Evolutionary conservation across 1,140 invertebrate species (phyloP).

Genomic region (Fopius arisanus): DNA sequence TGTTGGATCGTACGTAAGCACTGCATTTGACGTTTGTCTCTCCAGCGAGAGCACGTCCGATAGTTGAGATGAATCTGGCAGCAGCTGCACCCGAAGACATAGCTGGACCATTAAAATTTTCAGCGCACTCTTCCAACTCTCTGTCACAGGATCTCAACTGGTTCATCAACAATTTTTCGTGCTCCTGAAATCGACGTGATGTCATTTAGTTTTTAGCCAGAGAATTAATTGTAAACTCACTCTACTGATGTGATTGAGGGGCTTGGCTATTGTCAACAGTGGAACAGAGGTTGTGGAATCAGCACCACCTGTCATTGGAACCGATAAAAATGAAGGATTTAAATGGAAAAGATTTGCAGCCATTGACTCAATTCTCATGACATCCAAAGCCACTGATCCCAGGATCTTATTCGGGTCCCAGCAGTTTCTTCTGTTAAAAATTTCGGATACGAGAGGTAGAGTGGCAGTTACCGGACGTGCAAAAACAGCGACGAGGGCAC

Average conservation of each 20-base stretch:
- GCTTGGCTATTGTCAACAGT: slow-evolving; percentile 46
- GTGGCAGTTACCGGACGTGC: slow-evolving; percentile 51
- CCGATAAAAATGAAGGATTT: slow-evolving; percentile 45
- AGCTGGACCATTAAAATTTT: slow-evolving; percentile 32
- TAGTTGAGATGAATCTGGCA: slow-evolving; percentile 48
- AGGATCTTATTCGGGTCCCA: slow-evolving; percentile 52
- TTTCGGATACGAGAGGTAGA: slow-evolving; percentile 50
- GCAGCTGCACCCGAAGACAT: slow-evolving; percentile 44
- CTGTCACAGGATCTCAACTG: slow-evolving; percentile 40
- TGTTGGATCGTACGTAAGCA: slow-evolving; percentile 50
- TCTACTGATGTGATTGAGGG: slow-evolving; percentile 40
- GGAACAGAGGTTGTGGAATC: slow-evolving; percentile 52
- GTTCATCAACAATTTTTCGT: slow-evolving; percentile 41
- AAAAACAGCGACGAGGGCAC: slow-evolving; percentile 51
- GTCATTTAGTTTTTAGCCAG: no score
- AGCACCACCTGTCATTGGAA: slow-evolving; percentile 54
- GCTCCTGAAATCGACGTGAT: slow-evolving; percentile 30
- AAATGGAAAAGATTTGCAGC: slow-evolving; percentile 47
- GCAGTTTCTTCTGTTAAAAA: slow-evolving; percentile 40
- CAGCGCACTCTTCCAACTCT: slow-evolving; percentile 24
- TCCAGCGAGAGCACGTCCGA: slow-evolving; percentile 44
- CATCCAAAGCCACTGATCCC: slow-evolving; percentile 46
- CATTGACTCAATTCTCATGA: slow-evolving; percentile 47
- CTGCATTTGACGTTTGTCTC: slow-evolving; percentile 36
- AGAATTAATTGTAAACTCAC: slow-evolving; percentile 38